phyloP scores from a whole-genome alignment of 2,797 vertebrate genomes.

The Pangasius macronema region DNA sequence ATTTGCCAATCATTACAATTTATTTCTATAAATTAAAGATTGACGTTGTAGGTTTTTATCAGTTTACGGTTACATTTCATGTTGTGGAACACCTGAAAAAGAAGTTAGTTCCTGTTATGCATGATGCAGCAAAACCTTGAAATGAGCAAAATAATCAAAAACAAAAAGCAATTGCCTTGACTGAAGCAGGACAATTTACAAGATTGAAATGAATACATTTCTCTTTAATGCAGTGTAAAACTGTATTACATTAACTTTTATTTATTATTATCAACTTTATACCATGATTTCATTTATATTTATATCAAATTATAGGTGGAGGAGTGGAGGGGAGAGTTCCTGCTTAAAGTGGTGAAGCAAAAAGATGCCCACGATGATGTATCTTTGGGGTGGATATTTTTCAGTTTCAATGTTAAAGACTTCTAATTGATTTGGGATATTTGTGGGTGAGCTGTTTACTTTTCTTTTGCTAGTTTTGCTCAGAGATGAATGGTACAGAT shows the following conservation, averaged over 20 bases:
- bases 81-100: background rate
- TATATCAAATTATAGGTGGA: background rate
- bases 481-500: background rate
- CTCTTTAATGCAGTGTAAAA: background rate
- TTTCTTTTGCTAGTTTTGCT: background rate
- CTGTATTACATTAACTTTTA: background rate
- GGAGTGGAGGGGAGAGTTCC: background rate
- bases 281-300: background rate
- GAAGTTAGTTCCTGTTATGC: background rate
- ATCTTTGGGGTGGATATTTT: background rate
- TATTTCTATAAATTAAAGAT: background rate
- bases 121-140: background rate
- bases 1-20: background rate
- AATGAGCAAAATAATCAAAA: background rate
- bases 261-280: background rate
- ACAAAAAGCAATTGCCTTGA: background rate
- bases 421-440: background rate
- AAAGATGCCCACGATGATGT: background rate
- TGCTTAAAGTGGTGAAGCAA: background rate
- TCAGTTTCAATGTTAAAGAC: no score
- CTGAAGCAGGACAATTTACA: background rate
- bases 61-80: background rate
- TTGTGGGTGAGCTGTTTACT: background rate
- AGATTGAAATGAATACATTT: background rate
- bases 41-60: background rate